Evolutionary conservation across 2,113 vertebrate genomes (phyloP).

Genomic region (Vulpes vulpes): DNA sequence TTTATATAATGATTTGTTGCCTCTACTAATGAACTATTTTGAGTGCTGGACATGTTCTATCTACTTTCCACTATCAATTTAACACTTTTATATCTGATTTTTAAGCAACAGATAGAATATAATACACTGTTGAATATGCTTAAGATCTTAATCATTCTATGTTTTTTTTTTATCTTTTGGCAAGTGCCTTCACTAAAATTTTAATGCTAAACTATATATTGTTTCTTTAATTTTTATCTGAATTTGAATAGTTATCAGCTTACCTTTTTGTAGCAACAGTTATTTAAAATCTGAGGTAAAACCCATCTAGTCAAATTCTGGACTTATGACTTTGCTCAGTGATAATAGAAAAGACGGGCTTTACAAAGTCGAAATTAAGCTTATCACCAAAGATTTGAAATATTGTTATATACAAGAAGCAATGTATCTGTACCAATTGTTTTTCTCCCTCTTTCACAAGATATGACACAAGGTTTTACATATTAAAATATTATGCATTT

Average conservation of each 20-base stretch:
- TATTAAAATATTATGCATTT: not conserved
- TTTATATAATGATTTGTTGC: not conserved
- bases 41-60: not conserved
- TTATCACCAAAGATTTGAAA: not conserved
- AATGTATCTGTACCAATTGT: not conserved
- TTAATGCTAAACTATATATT: not conserved
- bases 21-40: not conserved
- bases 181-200: not conserved
- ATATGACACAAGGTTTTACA: not conserved
- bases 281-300: not conserved
- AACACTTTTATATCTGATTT: not conserved
- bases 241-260: not conserved
- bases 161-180: not conserved
- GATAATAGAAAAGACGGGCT: not conserved
- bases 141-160: not conserved
- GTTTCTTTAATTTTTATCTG: not conserved
- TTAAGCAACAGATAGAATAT: not conserved
- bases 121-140: not conserved
- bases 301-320: not conserved
- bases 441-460: not conserved
- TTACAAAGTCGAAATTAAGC: not conserved
- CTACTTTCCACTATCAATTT: not conserved
- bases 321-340: not conserved
- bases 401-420: not conserved
- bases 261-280: not conserved